Evolutionary conservation across 2,797 vertebrate genomes (phyloP).

Genomic region (Percopsis omiscomaycus): DNA sequence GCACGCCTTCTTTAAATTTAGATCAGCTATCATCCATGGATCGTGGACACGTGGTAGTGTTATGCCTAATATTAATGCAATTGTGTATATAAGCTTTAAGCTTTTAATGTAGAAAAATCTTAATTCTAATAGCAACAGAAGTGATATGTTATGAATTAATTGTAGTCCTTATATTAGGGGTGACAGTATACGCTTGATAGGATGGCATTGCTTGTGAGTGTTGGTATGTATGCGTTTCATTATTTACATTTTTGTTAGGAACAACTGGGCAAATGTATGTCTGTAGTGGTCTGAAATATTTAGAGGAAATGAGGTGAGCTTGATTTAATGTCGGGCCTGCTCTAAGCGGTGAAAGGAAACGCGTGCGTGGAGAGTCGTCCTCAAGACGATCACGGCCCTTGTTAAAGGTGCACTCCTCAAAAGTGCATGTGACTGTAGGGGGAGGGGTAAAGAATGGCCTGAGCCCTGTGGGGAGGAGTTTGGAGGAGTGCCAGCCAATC

Average conservation of each 20-base stretch:
- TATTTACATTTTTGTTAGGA: slow-evolving; percentile 48
- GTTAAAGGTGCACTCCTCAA: too few species aligned
- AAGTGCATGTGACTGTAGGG: too few species aligned
- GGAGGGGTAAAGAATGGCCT: too few species aligned
- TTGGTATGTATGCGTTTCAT: slow-evolving; percentile 52
- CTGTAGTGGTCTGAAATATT: slow-evolving; percentile 29
- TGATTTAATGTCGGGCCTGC: slow-evolving; percentile 19
- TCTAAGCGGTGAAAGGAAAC: too few species aligned
- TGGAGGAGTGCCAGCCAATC: too few species aligned
- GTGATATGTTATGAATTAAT: slow-evolving; percentile 71
- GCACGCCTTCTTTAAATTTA: slow-evolving; percentile 55
- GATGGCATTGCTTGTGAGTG: slow-evolving; percentile 73
- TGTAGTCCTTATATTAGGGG: slow-evolving; percentile 81
- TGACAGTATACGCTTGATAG: slow-evolving; percentile 72
- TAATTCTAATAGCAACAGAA: slow-evolving; percentile 73
- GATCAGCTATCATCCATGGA: slow-evolving; percentile 53
- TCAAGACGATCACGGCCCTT: too few species aligned
- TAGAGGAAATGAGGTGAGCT: slow-evolving; percentile 13
- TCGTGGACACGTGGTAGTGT: slow-evolving; percentile 63
- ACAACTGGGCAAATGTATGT: slow-evolving; percentile 46
- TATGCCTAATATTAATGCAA: slow-evolving; percentile 75
- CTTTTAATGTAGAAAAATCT: slow-evolving; percentile 76
- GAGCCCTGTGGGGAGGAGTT: too few species aligned
- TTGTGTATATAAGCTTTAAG: slow-evolving; percentile 77
- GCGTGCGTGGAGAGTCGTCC: too few species aligned